phyloP scores from a whole-genome alignment of 2,888 invertebrate genomes.

The Arenicola marina region DNA sequence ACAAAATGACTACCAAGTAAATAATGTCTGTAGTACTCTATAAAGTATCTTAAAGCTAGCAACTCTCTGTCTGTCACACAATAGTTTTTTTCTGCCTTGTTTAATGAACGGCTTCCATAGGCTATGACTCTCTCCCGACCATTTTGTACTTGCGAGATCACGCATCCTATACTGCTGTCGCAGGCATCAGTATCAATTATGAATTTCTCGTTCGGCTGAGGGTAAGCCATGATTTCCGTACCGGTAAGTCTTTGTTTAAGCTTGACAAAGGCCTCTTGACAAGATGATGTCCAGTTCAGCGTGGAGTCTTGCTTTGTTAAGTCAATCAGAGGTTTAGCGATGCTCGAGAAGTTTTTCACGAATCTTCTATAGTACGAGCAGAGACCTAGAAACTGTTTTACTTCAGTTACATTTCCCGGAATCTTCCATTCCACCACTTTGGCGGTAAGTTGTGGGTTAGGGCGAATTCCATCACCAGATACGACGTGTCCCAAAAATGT shows the following conservation, averaged over 20 bases:
- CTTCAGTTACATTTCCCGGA: conserved; percentile 17
- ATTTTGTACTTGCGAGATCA: conserved; percentile 21
- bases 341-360: conserved; percentile 18
- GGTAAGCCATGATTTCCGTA: conserved; percentile 20
- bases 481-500: conserved; percentile 21
- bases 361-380: conserved; percentile 31
- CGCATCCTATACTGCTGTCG: conserved; percentile 24
- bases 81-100: conserved; percentile 15
- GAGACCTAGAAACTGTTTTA: conserved; percentile 29
- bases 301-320: conserved; percentile 11
- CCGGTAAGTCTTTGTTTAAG: conserved; percentile 10
- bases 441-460: not conserved
- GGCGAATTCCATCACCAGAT: not conserved
- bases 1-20: conserved; percentile 18
- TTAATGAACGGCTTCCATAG: conserved; percentile 18
- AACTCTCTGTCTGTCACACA: too few species aligned
- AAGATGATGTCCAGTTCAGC: not conserved
- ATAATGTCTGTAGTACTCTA: conserved; percentile 18
- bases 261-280: conserved; percentile 17
- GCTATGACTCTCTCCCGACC: too few species aligned
- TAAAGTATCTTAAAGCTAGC: conserved; percentile 21
- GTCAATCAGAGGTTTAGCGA: conserved; percentile 18
- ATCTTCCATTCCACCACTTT: not conserved
- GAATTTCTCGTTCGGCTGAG: conserved; percentile 9
- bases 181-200: conserved; percentile 28